Percentiles rank a stretch among this genome's conserved stretches.
phyloP scores from a whole-genome alignment of 2,888 invertebrate species.

The Cheilosia variabilis region DNA sequence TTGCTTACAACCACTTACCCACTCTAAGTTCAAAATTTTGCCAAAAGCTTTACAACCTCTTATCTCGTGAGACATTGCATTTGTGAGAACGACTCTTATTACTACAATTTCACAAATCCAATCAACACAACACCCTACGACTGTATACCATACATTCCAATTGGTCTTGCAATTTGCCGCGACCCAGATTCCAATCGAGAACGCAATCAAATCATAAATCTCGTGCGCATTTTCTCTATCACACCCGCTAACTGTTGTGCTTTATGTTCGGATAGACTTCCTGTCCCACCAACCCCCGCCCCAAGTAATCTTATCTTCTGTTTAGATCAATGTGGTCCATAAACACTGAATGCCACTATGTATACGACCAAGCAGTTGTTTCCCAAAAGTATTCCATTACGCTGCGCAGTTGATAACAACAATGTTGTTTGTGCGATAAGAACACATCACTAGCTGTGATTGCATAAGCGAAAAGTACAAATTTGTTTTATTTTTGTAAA shows the following conservation, averaged over 20 bases:
- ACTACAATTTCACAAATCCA: constrained; percentile 19
- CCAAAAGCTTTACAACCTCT: too few species aligned
- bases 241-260: constrained; percentile 29
- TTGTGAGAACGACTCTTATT: background rate
- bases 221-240: constrained; percentile 62
- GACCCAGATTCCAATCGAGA: constrained; percentile 67
- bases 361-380: background rate
- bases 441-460: constrained; percentile 14
- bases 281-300: background rate
- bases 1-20: too few species aligned
- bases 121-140: constrained; percentile 23
- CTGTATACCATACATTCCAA: constrained; percentile 37
- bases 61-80: too few species aligned
- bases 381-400: constrained; percentile 9
- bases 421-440: constrained; percentile 39
- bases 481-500: constrained; percentile 31
- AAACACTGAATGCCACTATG: constrained; percentile 31
- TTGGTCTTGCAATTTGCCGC: constrained; percentile 64
- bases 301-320: constrained; percentile 32
- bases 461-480: constrained; percentile 54
- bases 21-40: too few species aligned
- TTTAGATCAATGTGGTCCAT: constrained; percentile 43
- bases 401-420: constrained; percentile 30
- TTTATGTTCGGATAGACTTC: constrained; percentile 17
- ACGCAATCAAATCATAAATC: constrained; percentile 71